Base-by-base conservation (phyloP, 2,888 invertebrate species). In the Microplitis manilae region DNA sequence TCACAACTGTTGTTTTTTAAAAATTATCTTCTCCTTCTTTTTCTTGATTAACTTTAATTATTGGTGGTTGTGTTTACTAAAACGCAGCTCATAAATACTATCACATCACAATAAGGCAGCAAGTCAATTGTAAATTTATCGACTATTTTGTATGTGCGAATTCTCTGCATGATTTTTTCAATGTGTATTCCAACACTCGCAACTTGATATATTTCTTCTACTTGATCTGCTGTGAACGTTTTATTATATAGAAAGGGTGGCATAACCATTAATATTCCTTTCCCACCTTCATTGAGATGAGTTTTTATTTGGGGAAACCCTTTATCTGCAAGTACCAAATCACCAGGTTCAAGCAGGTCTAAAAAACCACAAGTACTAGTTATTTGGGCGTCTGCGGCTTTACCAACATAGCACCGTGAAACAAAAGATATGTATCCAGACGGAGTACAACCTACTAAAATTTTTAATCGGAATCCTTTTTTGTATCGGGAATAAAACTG, bases 311-410 rank as follows among this genome's bases (percentile, higher is more conserved):
- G 76, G n/a, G 78, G 78, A 68, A 79, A 78, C 30, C 72, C 72
- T 41, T 79, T 78, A 72, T 73, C 71, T 5, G 77, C 70, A 1
- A 79, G 75, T 8, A 79, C 69, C 7, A 38, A 30, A 59, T 79
- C 77, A 5, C 68, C 68, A 15, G 79, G 75, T 79, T 79, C 77
- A 9, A 75, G 71, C 7, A 79, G 62, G 6, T 75, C 17, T 9
- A 79, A 64, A 30, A 77, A 50, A 62, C 77, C 77, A 75, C 60
- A 30, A 30, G 65, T 62, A 68, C 64, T 13, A 40, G 81, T 76
- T 75, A 84, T 79, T 79, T 81, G 80, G 0, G 78, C 75, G 73
- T 83, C 81, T 38, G 59, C 75, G 62, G 78, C 69, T 79, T 75
- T 59, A 9, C 76, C 82, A n/a, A 79, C 78, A 76, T 81, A 79